Conservation (phyloP, 2,888 invertebrate genomes). For the Mesoligia furuncula region DNA sequence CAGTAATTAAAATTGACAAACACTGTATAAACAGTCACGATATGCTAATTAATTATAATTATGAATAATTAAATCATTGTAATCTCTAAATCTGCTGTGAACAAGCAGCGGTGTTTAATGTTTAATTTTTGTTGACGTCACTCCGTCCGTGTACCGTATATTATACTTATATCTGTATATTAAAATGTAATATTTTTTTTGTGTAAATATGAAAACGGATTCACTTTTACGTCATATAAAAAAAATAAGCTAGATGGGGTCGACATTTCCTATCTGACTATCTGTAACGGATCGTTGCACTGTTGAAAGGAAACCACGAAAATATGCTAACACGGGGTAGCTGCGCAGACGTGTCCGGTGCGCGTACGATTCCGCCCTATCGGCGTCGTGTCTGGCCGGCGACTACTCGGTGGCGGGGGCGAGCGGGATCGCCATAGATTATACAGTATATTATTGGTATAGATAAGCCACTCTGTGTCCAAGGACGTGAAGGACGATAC, state of each 20-base stretch:
- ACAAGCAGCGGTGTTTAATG: slow-evolving; percentile 25
- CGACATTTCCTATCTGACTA: background rate
- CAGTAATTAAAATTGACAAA: slow-evolving; percentile 16
- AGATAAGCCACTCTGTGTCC: no score
- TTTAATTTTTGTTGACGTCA: slow-evolving; percentile 4
- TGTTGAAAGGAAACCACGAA: no score
- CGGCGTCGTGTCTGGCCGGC: no score
- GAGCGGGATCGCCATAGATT: no score
- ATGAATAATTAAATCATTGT: slow-evolving; percentile 40
- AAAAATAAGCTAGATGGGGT: background rate
- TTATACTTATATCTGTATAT: no score
- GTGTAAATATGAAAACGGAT: background rate
- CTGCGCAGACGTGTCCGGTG: no score
- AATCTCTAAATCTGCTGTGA: slow-evolving; percentile 45
- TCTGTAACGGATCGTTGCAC: no score
- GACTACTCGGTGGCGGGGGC: no score
- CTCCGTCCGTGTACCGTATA: background rate
- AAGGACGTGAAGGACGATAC: no score
- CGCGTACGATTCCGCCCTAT: no score
- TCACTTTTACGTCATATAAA: background rate
- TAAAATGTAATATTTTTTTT: background rate
- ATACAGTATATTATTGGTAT: no score
- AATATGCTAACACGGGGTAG: no score
- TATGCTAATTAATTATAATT: slow-evolving; percentile 50
- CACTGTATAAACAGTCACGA: slow-evolving; percentile 43